A percentile compares a stretch with the other conserved stretches of the same genome.
These are phyloP conservation scores for Pluvialis apricaria DNA, from an alignment of 2,113 vertebrate genomes.

Conservation along the genomic window DNA sequence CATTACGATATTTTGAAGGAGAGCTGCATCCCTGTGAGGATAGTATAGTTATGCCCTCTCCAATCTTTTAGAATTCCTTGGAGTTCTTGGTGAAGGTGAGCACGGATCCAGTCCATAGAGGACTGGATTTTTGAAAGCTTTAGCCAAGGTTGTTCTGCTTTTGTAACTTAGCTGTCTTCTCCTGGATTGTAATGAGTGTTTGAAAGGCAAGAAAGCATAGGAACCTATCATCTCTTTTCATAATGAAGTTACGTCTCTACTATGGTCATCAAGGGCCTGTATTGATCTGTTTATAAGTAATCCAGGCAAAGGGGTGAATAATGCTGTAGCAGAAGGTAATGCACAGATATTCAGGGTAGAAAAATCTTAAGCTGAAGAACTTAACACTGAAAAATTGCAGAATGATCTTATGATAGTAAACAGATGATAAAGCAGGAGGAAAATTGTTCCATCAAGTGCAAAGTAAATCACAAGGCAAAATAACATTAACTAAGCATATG, in stretches of 20 bases:
- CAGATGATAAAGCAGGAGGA: background rate
- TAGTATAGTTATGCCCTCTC: background rate
- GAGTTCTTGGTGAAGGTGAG: background rate
- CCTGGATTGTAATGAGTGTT: background rate
- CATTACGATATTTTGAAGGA: background rate
- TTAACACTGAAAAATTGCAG: background rate
- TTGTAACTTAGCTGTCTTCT: background rate
- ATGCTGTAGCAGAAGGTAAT: background rate
- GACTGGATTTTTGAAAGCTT: background rate
- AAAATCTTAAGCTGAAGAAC: background rate
- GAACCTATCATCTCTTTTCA: background rate
- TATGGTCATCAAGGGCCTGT: background rate
- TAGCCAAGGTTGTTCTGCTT: background rate
- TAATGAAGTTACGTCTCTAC: background rate
- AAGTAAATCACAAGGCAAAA: background rate
- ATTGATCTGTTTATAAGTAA: background rate
- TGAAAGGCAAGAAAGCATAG: background rate
- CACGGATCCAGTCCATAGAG: background rate
- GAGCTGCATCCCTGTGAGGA: background rate
- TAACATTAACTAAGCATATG: background rate
- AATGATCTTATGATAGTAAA: background rate
- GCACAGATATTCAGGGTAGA: background rate
- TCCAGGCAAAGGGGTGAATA: background rate
- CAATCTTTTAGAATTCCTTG: background rate
- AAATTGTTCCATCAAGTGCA: background rate